phyloP scores from a whole-genome alignment of 2,888 invertebrate genomes.

The Tetramorium bicarinatum region DNA sequence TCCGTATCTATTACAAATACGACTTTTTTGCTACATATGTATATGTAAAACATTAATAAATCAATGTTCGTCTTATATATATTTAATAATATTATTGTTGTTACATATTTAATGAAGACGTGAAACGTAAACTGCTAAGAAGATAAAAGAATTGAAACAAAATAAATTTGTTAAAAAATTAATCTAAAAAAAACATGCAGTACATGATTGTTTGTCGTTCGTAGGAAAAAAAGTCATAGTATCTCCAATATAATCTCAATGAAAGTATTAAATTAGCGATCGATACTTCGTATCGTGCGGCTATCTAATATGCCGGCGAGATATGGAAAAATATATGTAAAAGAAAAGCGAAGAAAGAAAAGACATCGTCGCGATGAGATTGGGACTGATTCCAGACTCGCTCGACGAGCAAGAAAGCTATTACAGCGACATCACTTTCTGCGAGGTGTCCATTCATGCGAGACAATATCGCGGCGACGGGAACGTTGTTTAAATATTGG shows the following conservation, averaged over 20 bases:
- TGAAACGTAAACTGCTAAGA: not conserved
- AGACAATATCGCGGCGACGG: slow-evolving; percentile 42
- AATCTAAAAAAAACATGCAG: not conserved
- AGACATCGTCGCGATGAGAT: slow-evolving; percentile 15
- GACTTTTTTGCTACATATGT: not conserved
- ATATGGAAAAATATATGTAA: slow-evolving; percentile 12
- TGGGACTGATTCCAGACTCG: not conserved
- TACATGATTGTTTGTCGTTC: not conserved
- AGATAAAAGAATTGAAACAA: not conserved
- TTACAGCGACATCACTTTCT: slow-evolving; percentile 30
- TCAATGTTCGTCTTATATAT: not conserved
- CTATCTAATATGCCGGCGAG: slow-evolving; percentile 7
- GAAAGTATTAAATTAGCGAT: slow-evolving; percentile 29
- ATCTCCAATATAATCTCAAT: not conserved
- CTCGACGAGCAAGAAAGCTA: slow-evolving; percentile 26
- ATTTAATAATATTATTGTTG: slow-evolving; percentile 1
- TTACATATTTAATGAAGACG: not conserved
- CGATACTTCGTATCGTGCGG: slow-evolving; percentile 1
- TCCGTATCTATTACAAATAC: not conserved
- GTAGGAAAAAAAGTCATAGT: not conserved
- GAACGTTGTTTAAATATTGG: slow-evolving; percentile 68
- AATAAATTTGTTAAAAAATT: not conserved
- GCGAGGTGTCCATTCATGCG: slow-evolving; percentile 36
- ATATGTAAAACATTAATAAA: not conserved
- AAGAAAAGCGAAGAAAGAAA: not conserved